Conservation (phyloP, 2,113 vertebrate genomes). For the Silurus asotus region DNA sequence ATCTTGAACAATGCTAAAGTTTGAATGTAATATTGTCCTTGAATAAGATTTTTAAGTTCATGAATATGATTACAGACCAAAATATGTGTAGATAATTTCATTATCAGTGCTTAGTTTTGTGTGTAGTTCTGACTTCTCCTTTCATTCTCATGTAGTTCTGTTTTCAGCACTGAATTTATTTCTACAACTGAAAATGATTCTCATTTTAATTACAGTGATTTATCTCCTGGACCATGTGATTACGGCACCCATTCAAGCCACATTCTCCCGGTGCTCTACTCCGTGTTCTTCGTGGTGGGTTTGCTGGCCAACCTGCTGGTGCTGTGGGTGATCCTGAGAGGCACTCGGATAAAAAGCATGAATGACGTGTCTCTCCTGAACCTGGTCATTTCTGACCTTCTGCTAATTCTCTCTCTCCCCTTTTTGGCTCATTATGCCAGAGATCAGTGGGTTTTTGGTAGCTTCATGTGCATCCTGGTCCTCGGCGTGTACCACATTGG, state of each 20-base stretch:
- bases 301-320: constrained; percentile 9
- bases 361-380: constrained; percentile 49
- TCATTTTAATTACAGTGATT: no score
- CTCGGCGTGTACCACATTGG: constrained; percentile 73
- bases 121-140: neutral
- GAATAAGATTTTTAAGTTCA: no score
- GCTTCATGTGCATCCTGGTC: constrained; percentile 53
- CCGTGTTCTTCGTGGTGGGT: neutral
- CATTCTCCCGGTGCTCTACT: constrained; percentile 62
- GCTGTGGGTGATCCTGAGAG: constrained; percentile 12
- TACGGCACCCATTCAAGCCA: constrained; percentile 29
- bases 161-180: neutral
- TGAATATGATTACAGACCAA: neutral
- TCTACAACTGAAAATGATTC: neutral
- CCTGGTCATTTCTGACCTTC: constrained; percentile 81
- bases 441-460: constrained; percentile 13
- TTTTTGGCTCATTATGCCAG: constrained; percentile 71
- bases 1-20: neutral
- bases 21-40: neutral
- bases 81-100: neutral
- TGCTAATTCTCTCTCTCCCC: constrained; percentile 78
- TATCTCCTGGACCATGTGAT: accelerated
- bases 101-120: neutral
- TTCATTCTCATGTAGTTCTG: neutral
- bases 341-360: neutral